Evolutionary conservation across 2,797 vertebrate genomes (phyloP).

Genomic region (Bovichtus variegatus): DNA sequence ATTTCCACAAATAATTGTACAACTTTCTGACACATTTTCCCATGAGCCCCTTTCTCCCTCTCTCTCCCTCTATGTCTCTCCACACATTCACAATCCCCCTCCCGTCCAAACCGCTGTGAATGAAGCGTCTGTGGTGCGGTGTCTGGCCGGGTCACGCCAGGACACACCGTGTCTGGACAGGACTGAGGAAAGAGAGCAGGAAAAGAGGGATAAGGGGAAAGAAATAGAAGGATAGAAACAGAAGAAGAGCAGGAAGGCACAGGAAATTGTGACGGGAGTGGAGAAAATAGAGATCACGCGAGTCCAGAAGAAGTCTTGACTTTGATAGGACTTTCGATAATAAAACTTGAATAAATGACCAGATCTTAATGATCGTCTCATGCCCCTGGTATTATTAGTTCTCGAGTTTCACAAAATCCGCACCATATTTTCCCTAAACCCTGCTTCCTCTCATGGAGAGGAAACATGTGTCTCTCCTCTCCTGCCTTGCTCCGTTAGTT

Average conservation of each 20-base stretch:
- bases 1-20: neutral
- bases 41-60: neutral
- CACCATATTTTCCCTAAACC: slow-evolving; percentile 1
- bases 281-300: slow-evolving; percentile 49
- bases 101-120: slow-evolving; percentile 21
- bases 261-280: neutral
- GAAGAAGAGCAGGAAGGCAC: slow-evolving; percentile 1
- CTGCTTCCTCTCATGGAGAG: slow-evolving; percentile 17
- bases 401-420: neutral
- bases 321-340: neutral
- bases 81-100: neutral
- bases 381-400: neutral
- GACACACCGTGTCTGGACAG: slow-evolving; percentile 28
- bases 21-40: neutral
- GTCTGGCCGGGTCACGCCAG: slow-evolving; percentile 42
- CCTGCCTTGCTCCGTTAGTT: neutral
- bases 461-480: slow-evolving; percentile 3
- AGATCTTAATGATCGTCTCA: neutral
- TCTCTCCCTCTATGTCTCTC: neutral
- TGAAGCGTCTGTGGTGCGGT: slow-evolving; percentile 22
- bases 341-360: neutral
- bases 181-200: neutral
- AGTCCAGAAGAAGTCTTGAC: slow-evolving; percentile 4
- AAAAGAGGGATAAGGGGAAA: slow-evolving; percentile 7
- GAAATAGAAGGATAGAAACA: neutral